These are phyloP conservation scores for Oryzias melastigma DNA, from an alignment of 2,113 vertebrate species.

Conservation along the genomic window DNA sequence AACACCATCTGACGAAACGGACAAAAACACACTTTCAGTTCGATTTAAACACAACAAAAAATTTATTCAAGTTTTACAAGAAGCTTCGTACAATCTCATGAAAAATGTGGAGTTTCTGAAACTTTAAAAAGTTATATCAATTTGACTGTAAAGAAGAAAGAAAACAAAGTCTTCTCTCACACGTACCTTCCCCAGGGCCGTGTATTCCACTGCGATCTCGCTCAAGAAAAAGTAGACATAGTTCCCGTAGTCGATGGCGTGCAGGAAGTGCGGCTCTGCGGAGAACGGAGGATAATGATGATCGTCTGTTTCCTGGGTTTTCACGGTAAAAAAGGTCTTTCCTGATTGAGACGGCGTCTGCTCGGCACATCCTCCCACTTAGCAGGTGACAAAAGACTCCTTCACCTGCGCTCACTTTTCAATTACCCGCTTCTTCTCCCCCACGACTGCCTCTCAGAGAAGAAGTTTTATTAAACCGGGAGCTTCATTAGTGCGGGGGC, in stretches of 20 bases:
- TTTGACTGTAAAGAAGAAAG: neutral
- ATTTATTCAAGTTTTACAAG: no score
- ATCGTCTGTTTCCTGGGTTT: neutral
- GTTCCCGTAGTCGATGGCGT: slow-evolving; percentile 85
- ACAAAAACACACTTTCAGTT: neutral
- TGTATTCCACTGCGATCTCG: slow-evolving; percentile 89
- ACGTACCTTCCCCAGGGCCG: slow-evolving; percentile 84
- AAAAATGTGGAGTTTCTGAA: neutral
- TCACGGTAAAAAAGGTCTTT: slow-evolving; percentile 1
- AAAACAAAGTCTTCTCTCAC: neutral
- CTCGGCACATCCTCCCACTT: neutral
- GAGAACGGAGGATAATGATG: slow-evolving; percentile 1
- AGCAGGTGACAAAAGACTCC: slow-evolving; percentile 1
- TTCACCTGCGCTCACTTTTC: neutral
- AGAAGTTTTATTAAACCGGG: neutral
- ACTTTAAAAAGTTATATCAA: neutral
- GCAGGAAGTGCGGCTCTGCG: slow-evolving; percentile 88
- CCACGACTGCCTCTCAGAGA: neutral
- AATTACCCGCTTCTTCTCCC: neutral
- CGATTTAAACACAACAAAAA: neutral
- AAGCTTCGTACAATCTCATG: neutral
- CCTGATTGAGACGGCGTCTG: neutral
- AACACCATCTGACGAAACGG: slow-evolving; percentile 80
- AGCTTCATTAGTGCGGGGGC: neutral
- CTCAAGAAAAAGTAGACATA: slow-evolving; percentile 93